Evolutionary conservation across 2,888 invertebrate species (phyloP).

Genomic region (Morinoia aosen): DNA sequence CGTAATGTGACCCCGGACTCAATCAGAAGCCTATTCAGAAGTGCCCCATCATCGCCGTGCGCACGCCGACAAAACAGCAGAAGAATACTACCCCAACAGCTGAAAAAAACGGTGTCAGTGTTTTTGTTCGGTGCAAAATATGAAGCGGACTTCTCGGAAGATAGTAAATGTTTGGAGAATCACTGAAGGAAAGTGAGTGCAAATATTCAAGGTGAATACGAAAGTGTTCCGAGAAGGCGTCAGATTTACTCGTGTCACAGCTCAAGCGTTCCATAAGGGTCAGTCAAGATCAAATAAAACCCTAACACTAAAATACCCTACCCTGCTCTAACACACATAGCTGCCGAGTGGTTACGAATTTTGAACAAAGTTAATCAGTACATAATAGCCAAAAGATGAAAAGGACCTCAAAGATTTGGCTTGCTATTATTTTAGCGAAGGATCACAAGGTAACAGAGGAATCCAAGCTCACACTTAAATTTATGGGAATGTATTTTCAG

Average conservation of each 20-base stretch:
- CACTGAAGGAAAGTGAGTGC: background rate
- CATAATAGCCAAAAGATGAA: background rate
- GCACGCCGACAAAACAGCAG: background rate
- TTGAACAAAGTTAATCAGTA: background rate
- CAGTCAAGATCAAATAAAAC: background rate
- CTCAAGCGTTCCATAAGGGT: background rate
- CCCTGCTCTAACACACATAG: background rate
- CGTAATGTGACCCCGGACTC: background rate
- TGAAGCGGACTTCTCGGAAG: background rate
- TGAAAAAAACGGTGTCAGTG: background rate
- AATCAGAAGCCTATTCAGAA: constrained; percentile 2
- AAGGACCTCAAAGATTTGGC: background rate
- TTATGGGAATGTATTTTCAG: background rate
- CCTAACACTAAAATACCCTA: background rate
- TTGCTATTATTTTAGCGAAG: background rate
- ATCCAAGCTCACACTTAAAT: background rate
- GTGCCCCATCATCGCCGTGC: background rate
- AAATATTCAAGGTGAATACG: background rate
- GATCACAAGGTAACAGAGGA: background rate
- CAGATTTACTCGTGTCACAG: background rate
- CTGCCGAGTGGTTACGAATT: background rate
- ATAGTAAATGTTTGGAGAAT: background rate
- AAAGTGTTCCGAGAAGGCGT: background rate
- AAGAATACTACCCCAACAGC: too few relatives aligned
- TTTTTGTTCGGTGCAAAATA: background rate